phyloP scores from a whole-genome alignment of 2,797 vertebrate species.

The Sebastes diaconus region DNA sequence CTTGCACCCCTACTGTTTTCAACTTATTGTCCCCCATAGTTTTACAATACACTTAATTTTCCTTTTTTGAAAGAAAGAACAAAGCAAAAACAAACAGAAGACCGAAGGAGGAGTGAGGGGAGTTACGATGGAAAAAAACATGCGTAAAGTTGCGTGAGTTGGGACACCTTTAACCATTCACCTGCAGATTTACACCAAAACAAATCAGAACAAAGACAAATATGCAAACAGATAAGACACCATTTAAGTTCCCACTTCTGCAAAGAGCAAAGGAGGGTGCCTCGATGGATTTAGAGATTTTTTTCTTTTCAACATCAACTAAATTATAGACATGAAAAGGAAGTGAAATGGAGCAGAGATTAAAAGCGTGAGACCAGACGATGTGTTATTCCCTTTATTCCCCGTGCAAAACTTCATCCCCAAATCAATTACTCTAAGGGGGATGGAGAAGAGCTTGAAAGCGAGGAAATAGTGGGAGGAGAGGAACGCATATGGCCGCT shows the following conservation, averaged over 20 bases:
- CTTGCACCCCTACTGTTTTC: not conserved
- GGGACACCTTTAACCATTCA: constrained; percentile 1
- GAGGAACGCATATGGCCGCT: constrained; percentile 1
- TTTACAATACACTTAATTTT: not conserved
- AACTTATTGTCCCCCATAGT: not conserved
- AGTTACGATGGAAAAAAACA: not conserved
- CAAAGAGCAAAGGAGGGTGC: constrained; percentile 27
- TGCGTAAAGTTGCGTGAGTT: not conserved
- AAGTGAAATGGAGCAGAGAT: constrained; percentile 63
- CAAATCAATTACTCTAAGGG: constrained; percentile 76
- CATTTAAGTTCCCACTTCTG: constrained; percentile 39
- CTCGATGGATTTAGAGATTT: constrained; percentile 43
- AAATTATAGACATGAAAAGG: constrained; percentile 74
- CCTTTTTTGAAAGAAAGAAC: not conserved
- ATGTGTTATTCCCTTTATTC: constrained; percentile 65
- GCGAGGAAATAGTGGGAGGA: constrained; percentile 26
- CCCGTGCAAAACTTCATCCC: constrained; percentile 67
- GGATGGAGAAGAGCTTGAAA: constrained; percentile 47
- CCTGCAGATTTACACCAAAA: constrained; percentile 32
- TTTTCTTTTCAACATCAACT: constrained; percentile 60
- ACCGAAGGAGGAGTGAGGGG: not conserved
- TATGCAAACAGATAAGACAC: constrained; percentile 28
- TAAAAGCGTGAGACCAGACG: constrained; percentile 63
- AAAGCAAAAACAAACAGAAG: not conserved
- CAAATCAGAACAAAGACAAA: constrained; percentile 48